phyloP scores from a whole-genome alignment of 2,797 vertebrate genomes.

The Ctenopoma kingsleyae region DNA sequence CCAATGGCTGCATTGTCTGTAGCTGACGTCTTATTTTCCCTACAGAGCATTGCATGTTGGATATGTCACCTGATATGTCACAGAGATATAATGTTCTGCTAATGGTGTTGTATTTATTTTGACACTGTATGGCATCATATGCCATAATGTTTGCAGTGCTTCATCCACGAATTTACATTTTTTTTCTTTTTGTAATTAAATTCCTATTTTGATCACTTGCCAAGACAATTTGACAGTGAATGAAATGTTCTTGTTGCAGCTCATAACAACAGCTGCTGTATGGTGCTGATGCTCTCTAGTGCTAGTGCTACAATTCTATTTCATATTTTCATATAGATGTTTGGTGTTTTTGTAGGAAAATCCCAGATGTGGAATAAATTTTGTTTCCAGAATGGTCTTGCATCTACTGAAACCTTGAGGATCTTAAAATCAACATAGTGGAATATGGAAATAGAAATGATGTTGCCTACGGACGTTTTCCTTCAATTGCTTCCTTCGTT shows the following conservation, averaged over 20 bases:
- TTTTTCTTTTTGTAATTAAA: conserved; percentile 2
- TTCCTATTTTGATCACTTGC: conserved; percentile 36
- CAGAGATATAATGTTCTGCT: conserved; percentile 24
- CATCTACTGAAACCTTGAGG: conserved; percentile 1
- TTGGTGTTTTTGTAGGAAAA: conserved; percentile 43
- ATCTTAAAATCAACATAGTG: background rate
- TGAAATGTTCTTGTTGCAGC: conserved; percentile 32
- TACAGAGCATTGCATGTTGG: conserved; percentile 50
- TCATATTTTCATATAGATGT: conserved; percentile 48
- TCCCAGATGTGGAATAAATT: conserved; percentile 48
- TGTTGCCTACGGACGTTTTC: background rate
- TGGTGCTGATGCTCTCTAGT: conserved; percentile 18
- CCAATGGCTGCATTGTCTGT: conserved; percentile 10
- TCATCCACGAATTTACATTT: conserved; percentile 19
- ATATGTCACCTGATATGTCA: conserved; percentile 49
- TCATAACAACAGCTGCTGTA: conserved; percentile 7
- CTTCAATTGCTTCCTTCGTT: too few relatives aligned
- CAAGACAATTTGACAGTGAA: conserved; percentile 43
- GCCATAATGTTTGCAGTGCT: conserved; percentile 5
- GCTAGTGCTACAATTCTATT: conserved; percentile 23
- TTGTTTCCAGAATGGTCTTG: conserved; percentile 36
- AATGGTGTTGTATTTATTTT: conserved; percentile 64
- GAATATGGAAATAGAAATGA: background rate
- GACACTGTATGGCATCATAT: conserved; percentile 25
- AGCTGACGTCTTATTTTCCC: conserved; percentile 19